Percentiles rank a stretch among this genome's conserved stretches.
Conservation (phyloP, 2,888 invertebrate genomes). For the Ametastegia equiseti region DNA sequence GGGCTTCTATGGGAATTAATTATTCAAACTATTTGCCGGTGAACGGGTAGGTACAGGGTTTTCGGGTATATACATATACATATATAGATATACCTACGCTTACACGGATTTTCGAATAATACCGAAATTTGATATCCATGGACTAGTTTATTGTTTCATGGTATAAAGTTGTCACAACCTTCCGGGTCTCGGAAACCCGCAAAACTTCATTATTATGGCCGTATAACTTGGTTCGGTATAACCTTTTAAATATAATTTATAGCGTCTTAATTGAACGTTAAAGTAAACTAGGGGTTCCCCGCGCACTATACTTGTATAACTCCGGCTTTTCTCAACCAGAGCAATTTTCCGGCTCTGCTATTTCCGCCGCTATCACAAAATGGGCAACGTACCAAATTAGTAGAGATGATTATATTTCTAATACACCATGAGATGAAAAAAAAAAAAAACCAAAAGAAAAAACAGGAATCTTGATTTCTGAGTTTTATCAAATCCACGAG, state of each 20-base stretch:
- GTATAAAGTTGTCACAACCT: constrained; percentile 18
- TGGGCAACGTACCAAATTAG: constrained; percentile 6
- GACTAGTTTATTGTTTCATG: constrained; percentile 21
- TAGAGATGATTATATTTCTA: constrained; percentile 1
- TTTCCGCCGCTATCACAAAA: neutral
- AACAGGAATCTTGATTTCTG: too few relatives aligned
- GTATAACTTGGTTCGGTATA: constrained; percentile 25
- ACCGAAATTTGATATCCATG: constrained; percentile 11
- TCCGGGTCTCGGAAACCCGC: constrained; percentile 16
- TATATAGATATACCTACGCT: too few relatives aligned
- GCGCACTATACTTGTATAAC: neutral
- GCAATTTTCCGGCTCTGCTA: constrained; percentile 12
- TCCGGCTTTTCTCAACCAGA: neutral
- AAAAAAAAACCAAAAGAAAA: neutral
- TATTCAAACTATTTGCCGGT: neutral
- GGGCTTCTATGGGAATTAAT: neutral
- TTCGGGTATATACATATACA: too few relatives aligned
- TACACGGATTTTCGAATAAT: constrained; percentile 5
- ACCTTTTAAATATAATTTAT: constrained; percentile 40
- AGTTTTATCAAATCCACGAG: too few relatives aligned
- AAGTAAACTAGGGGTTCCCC: constrained; percentile 14
- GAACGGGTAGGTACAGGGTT: neutral
- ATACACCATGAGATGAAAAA: neutral
- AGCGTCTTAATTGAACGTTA: constrained; percentile 41
- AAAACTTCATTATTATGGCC: constrained; percentile 33